Conservation (phyloP, 2,888 invertebrate genomes). For the Cerceris rybyensis region DNA sequence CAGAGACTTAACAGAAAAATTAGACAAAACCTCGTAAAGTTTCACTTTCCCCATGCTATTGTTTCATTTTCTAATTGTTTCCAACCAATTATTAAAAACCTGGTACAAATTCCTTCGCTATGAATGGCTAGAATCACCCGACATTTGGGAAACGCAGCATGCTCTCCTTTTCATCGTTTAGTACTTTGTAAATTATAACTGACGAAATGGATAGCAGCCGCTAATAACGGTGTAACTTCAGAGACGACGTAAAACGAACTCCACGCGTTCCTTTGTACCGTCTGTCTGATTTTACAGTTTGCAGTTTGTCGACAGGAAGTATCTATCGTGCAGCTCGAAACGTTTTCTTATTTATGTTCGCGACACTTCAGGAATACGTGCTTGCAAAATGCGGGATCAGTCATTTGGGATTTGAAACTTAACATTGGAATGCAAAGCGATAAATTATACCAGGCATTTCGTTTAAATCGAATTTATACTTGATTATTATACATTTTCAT, state of each 20-base stretch:
- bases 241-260: not conserved
- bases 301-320: not conserved
- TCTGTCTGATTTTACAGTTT: not conserved
- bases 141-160: conserved; percentile 25
- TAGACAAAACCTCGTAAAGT: no score
- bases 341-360: not conserved
- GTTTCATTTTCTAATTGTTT: no score
- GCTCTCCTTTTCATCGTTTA: not conserved
- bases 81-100: no score
- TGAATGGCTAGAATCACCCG: not conserved
- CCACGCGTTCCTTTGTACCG: not conserved
- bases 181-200: conserved; percentile 1
- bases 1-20: no score
- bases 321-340: not conserved
- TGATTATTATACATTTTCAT: no score
- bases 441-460: no score
- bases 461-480: no score
- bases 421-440: not conserved
- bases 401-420: not conserved
- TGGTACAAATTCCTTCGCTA: no score
- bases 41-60: no score
- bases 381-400: no score
- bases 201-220: conserved; percentile 10
- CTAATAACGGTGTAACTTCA: not conserved
- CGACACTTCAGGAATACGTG: not conserved